A percentile compares a stretch with the other conserved stretches of the same genome.
These are phyloP conservation scores for Ophioninae sp. DNA, from an alignment of 2,888 invertebrate genomes.

Conservation along the genomic window DNA sequence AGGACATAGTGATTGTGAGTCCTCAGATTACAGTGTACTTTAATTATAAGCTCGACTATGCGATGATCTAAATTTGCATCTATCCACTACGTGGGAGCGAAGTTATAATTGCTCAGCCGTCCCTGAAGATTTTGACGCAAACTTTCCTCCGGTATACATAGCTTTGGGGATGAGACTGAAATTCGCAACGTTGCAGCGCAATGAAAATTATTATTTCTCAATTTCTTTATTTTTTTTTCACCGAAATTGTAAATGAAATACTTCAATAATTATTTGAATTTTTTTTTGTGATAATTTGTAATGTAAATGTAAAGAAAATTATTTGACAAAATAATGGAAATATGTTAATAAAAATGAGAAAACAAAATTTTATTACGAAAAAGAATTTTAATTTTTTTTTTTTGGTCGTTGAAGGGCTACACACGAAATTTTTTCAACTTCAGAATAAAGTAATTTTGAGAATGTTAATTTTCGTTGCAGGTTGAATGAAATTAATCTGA, in stretches of 20 bases:
- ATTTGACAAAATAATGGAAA: no score
- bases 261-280: no score
- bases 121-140: conserved; percentile 22
- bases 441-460: neutral
- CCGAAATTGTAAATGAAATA: no score
- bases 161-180: conserved; percentile 13
- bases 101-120: conserved; percentile 31
- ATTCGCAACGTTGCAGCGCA: no score
- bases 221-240: no score
- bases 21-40: conserved; percentile 50
- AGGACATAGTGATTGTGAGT: conserved; percentile 56
- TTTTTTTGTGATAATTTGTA: no score
- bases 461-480: neutral
- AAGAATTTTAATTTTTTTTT: neutral
- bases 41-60: conserved; percentile 19
- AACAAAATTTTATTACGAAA: no score
- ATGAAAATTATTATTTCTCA: no score
- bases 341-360: no score
- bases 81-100: neutral
- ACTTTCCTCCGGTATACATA: conserved; percentile 8
- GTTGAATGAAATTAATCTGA: neutral
- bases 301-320: no score
- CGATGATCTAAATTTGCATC: conserved; percentile 36
- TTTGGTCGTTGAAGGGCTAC: neutral
- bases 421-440: neutral